Evolutionary conservation across 2,888 invertebrate genomes (phyloP), one percentile per base, ranked within the genome.

Genomic region (Polyommatus iphigenia): DNA sequence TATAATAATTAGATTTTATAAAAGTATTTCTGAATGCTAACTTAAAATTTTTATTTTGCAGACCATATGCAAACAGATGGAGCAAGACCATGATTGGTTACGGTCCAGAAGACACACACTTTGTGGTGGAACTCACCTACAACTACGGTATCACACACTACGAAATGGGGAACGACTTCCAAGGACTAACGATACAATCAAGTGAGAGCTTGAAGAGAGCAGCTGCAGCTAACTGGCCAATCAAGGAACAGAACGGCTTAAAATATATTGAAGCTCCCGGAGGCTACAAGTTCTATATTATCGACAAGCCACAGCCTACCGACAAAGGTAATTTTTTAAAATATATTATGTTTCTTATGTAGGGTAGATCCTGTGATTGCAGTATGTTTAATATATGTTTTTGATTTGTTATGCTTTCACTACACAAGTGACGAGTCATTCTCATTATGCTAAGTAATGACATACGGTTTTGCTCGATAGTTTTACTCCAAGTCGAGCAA

Each of bases 41-140:
- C 13, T 54, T 46, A 6, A 8, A 46, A 46, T 50, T 54, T 79
- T 78, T 29, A 57, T 32, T 71, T 91, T 93, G 54, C 87, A 99
- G 99, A n/a, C 99, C 99, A 0, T 99, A 99, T 86, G 98, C 98
- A 84, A 99, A 98, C 85, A 96, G 98, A 83, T 99, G 99, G 99
- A 99, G 99, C 87, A 99, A 99, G 94, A 99, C 99, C 0, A 99
- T 99, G 99, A 96, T 99, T 73, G 99, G 99, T 1, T 99, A 99
- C 91, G 99, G 99, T 0, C 96, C 98, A 0, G 99, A 99, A 92
- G 97, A 98, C 84, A 95, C 96, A 77, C 98, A 99, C 91, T 99
- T 99, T 94, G 99, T 98, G 0, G 95, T 99, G 32, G 99, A 99
- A 88, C 94, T 99, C 72, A 99, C 99, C 15, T 99, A 99, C 90